Percentiles rank a stretch among this genome's conserved stretches.
phyloP scores from a whole-genome alignment of 2,113 vertebrate genomes.

The Pao palembangensis region DNA sequence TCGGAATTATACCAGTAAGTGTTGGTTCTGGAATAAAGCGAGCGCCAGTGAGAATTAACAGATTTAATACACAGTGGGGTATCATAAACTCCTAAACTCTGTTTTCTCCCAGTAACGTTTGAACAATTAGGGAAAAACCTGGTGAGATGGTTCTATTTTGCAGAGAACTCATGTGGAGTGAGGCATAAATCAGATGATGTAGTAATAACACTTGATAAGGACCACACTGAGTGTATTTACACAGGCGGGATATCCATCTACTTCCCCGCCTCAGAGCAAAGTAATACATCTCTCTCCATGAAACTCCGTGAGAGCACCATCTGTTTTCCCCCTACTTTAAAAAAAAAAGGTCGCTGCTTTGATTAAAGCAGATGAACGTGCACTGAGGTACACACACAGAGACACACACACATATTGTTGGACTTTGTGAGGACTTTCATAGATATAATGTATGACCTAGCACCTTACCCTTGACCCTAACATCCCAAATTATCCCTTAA shows the following conservation, averaged over 20 bases:
- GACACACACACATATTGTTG: neutral
- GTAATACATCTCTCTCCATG: constrained; percentile 32
- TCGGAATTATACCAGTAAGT: constrained; percentile 65
- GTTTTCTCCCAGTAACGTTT: neutral
- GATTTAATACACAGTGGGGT: constrained; percentile 62
- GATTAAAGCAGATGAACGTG: constrained; percentile 44
- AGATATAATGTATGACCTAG: no score
- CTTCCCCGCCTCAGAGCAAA: constrained; percentile 33
- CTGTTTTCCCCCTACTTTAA: constrained; percentile 22
- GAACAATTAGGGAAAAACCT: constrained; percentile 8
- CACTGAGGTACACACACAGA: constrained; percentile 4
- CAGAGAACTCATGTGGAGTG: neutral
- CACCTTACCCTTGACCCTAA: no score
- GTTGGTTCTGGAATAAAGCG: constrained; percentile 51
- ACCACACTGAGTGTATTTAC: constrained; percentile 54
- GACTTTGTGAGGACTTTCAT: no score
- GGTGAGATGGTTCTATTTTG: constrained; percentile 2
- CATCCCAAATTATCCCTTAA: no score
- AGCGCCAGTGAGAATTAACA: constrained; percentile 55
- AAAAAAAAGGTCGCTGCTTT: constrained; percentile 29
- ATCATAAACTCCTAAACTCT: no score
- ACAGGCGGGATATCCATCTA: constrained; percentile 26
- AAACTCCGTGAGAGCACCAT: constrained; percentile 35
- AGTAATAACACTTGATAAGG: constrained; percentile 45
- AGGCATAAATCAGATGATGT: constrained; percentile 39